Evolutionary conservation across 1,140 invertebrate species (phyloP).

Genomic region (Brachionus manjavacas): DNA sequence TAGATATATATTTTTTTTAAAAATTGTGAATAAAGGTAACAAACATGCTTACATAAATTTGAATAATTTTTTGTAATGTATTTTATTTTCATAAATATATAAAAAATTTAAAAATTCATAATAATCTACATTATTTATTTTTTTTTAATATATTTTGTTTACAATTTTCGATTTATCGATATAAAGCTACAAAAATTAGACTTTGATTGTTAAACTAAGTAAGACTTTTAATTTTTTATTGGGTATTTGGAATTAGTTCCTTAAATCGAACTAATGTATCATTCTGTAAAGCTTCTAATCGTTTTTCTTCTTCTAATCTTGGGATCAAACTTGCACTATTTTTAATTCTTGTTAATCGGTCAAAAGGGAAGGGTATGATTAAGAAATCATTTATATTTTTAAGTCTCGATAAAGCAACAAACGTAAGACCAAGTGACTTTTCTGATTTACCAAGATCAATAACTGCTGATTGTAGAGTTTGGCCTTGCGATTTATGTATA

Average conservation of each 20-base stretch:
- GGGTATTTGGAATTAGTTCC: neutral
- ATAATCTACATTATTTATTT: too few species aligned
- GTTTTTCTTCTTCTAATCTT: neutral
- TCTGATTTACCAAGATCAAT: neutral
- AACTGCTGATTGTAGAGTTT: neutral
- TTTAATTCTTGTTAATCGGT: neutral
- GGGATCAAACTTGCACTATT: neutral
- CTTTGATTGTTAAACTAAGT: neutral
- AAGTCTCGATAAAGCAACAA: neutral
- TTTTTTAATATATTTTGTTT: too few species aligned
- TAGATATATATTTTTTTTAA: neutral
- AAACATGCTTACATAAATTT: neutral
- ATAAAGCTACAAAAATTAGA: too few species aligned
- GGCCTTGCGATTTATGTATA: neutral
- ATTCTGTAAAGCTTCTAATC: neutral
- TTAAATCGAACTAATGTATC: neutral
- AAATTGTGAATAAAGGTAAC: neutral
- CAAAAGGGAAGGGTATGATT: neutral
- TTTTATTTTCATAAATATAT: neutral
- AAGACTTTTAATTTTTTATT: neutral
- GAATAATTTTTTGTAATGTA: neutral
- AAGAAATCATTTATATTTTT: conserved; percentile 4
- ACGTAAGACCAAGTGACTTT: neutral
- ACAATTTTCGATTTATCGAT: too few species aligned
- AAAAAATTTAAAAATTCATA: neutral